Percentiles rank a stretch among this genome's conserved stretches.
phyloP scores from a whole-genome alignment of 2,113 vertebrate species.

The Gallinago jamesoni region DNA sequence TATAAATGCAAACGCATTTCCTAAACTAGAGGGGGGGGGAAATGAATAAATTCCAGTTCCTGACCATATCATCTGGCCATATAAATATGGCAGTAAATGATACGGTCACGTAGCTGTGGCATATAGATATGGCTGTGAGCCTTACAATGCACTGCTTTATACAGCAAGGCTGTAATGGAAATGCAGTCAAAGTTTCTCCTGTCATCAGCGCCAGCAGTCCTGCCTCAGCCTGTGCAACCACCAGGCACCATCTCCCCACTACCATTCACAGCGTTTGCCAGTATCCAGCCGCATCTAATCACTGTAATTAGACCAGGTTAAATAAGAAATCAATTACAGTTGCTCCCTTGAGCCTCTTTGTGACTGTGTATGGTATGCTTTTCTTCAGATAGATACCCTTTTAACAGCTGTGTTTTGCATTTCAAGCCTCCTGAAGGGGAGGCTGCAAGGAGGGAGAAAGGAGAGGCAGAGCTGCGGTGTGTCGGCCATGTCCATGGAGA shows the following conservation, averaged over 20 bases:
- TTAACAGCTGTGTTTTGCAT: background rate
- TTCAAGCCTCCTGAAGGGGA: background rate
- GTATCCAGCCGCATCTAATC: background rate
- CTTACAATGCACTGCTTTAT: background rate
- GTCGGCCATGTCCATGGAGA: background rate
- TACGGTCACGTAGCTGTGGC: background rate
- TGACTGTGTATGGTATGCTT: rapidly evolving
- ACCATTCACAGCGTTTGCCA: background rate
- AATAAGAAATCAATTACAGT: background rate
- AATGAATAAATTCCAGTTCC: background rate
- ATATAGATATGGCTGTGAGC: background rate
- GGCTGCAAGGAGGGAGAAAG: background rate
- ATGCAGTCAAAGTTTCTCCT: background rate
- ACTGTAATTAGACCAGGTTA: background rate
- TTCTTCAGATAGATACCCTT: background rate
- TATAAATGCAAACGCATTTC: background rate
- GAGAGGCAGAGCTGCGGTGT: background rate
- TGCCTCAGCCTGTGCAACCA: background rate
- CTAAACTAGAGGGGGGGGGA: background rate
- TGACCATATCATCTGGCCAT: background rate
- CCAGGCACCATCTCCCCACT: rapidly evolving
- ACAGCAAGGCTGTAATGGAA: background rate
- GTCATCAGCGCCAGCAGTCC: background rate
- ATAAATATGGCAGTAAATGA: background rate
- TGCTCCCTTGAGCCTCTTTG: background rate